phyloP scores from a whole-genome alignment of 1,140 invertebrate species.

The Bursaphelenchus mucronatus region DNA sequence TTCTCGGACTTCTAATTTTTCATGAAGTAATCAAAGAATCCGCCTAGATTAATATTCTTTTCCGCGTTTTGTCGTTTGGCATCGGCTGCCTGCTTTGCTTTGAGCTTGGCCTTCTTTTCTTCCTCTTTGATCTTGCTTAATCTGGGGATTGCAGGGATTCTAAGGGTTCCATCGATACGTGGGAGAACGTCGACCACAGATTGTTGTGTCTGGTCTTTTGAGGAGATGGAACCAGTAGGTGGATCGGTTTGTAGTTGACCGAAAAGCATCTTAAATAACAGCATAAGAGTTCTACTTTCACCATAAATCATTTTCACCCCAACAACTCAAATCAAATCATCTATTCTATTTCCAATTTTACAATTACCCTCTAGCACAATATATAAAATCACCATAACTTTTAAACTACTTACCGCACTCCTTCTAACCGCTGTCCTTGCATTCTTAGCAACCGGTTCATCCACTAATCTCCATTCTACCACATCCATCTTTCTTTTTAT shows the following conservation, averaged over 20 bases:
- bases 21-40: slow-evolving; percentile 17
- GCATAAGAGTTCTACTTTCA: too few species aligned
- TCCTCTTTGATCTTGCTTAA: slow-evolving; percentile 17
- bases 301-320: too few species aligned
- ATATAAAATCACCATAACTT: not conserved
- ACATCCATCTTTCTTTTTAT: slow-evolving; percentile 44
- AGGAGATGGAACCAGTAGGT: too few species aligned
- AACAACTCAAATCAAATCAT: too few species aligned
- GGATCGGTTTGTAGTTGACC: slow-evolving; percentile 25
- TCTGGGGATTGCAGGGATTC: slow-evolving; percentile 18
- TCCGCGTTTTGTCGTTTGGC: not conserved
- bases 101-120: not conserved
- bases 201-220: not conserved
- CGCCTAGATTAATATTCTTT: slow-evolving; percentile 12
- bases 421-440: slow-evolving; percentile 26
- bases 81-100: not conserved
- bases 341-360: not conserved
- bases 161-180: not conserved
- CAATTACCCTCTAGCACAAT: not conserved
- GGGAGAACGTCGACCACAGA: slow-evolving; percentile 22
- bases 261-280: slow-evolving; percentile 25
- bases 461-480: slow-evolving; percentile 33
- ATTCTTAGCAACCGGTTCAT: slow-evolving; percentile 31
- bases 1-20: not conserved
- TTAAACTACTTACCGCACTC: slow-evolving; percentile 8